These are phyloP conservation scores for Neelides folsomi DNA, from an alignment of 2,888 invertebrate genomes.

Conservation along the genomic window DNA sequence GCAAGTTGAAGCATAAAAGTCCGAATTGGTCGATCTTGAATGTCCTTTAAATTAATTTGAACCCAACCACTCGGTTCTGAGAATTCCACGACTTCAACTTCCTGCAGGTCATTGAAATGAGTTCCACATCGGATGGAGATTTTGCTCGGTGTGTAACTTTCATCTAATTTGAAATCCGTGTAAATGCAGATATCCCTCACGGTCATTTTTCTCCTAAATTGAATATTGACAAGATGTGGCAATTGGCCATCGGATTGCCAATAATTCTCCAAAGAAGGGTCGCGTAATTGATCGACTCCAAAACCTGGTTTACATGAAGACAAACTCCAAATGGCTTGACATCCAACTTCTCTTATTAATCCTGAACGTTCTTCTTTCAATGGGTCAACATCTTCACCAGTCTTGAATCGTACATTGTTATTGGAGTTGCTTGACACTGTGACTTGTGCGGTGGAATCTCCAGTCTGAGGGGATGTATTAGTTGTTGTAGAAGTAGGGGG, in stretches of 20 bases:
- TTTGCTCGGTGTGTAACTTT: constrained; percentile 94
- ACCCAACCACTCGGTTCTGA: constrained; percentile 96
- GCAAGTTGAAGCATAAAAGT: constrained; percentile 96
- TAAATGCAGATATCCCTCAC: constrained; percentile 92
- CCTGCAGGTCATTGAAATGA: constrained; percentile 91
- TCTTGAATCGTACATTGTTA: constrained; percentile 17
- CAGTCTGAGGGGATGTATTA: constrained; percentile 1
- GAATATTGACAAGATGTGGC: constrained; percentile 93
- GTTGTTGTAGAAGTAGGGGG: background rate
- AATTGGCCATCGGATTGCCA: constrained; percentile 99
- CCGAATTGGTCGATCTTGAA: constrained; percentile 67
- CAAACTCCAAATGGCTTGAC: constrained; percentile 91
- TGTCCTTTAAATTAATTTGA: constrained; percentile 39
- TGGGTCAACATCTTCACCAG: constrained; percentile 43
- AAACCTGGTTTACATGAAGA: constrained; percentile 98
- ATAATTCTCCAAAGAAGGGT: constrained; percentile 91
- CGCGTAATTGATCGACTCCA: constrained; percentile 90
- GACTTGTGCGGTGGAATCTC: constrained; percentile 6
- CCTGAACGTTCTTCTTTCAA: constrained; percentile 49
- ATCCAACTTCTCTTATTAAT: constrained; percentile 67
- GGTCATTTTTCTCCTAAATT: constrained; percentile 87
- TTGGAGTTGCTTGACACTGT: background rate
- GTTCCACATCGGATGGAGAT: constrained; percentile 87
- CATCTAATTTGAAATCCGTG: constrained; percentile 94
- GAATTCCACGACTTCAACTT: constrained; percentile 84